phyloP scores from a whole-genome alignment of 2,888 invertebrate species.

The Athalia rosae region DNA sequence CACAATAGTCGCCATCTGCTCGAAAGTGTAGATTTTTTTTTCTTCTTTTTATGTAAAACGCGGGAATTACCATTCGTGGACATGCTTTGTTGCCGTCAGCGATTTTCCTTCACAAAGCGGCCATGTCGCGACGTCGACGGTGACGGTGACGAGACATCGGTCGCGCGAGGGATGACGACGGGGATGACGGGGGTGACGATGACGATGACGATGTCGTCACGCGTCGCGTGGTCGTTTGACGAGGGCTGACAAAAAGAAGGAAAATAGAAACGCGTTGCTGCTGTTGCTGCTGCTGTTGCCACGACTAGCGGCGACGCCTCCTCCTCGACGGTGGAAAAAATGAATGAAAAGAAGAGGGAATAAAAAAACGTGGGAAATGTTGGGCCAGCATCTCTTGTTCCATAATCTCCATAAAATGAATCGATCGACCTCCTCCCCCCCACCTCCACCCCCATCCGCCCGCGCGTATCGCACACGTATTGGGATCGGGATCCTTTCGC shows the following conservation, averaged over 20 bases:
- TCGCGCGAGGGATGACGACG: no score
- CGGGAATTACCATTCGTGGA: constrained; percentile 43
- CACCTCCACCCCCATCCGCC: no score
- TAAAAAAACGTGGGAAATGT: background rate
- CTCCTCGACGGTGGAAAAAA: background rate
- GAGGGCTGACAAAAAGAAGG: no score
- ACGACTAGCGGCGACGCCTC: no score
- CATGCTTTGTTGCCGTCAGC: constrained; percentile 43
- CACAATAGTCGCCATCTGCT: background rate
- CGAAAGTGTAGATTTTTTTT: background rate
- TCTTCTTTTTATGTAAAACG: constrained; percentile 40
- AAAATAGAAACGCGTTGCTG: no score
- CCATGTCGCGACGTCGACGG: no score
- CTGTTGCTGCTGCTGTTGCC: no score
- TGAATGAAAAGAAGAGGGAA: background rate
- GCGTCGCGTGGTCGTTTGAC: constrained; percentile 7
- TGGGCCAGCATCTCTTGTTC: background rate
- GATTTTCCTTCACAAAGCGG: constrained; percentile 31
- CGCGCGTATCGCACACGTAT: background rate
- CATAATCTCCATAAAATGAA: constrained; percentile 33
- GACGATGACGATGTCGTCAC: background rate
- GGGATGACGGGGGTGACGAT: no score
- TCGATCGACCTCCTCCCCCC: background rate
- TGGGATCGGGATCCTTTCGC: background rate
- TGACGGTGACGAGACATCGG: no score